Conservation (phyloP, 2,888 invertebrate species). For the Rhingia campestris region DNA sequence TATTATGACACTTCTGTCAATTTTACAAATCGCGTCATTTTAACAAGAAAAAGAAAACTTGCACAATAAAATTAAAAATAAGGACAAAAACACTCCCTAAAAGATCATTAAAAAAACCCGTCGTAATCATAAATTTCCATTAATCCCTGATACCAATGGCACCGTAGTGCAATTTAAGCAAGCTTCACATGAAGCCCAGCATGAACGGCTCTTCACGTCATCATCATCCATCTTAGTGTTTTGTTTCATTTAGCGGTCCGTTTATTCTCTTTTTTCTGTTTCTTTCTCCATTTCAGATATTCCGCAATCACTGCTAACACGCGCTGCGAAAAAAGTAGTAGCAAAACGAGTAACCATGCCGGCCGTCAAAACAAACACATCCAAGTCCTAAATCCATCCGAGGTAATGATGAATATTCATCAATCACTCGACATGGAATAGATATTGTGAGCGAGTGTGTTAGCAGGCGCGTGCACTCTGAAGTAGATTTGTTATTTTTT, state of each 20-base stretch:
- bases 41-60: neutral
- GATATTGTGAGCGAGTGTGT: constrained; percentile 39
- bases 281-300: constrained; percentile 38
- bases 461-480: constrained; percentile 29
- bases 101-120: constrained; percentile 15
- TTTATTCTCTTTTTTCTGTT: neutral
- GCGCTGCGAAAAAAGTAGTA: constrained; percentile 14
- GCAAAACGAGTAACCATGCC: constrained; percentile 1
- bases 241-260: neutral
- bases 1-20: too few species aligned
- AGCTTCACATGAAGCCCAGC: neutral
- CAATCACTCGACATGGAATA: constrained; percentile 54
- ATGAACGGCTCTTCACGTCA: neutral
- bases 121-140: constrained; percentile 58
- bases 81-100: neutral
- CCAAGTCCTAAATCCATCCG: constrained; percentile 57
- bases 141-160: constrained; percentile 50
- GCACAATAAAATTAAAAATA: neutral
- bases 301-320: constrained; percentile 35
- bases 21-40: too few species aligned
- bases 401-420: constrained; percentile 60
- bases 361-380: constrained; percentile 56
- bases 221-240: constrained; percentile 11
- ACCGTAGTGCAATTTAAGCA: constrained; percentile 18
- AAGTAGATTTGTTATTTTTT: neutral